Conservation (phyloP, 2,113 vertebrate species). For the Choloepus hoffmanni region DNA sequence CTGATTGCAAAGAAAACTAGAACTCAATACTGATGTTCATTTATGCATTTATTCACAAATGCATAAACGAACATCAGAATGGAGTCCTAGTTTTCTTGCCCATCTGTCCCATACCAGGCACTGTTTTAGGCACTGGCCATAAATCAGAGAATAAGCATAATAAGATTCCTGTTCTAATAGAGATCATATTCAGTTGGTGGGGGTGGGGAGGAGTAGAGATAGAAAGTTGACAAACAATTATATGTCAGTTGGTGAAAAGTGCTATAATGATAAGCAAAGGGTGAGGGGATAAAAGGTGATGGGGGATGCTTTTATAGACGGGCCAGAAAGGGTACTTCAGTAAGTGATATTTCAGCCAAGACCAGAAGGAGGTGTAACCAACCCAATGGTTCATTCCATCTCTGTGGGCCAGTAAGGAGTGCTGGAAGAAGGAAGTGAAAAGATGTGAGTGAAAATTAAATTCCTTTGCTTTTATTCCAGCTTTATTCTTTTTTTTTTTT, state of each 20-base stretch:
- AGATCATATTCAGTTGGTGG: background rate
- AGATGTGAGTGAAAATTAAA: background rate
- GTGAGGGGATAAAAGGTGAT: background rate
- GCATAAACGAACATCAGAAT: too few species aligned
- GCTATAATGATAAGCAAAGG: background rate
- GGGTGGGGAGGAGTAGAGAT: background rate
- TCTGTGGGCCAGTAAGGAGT: rapidly evolving
- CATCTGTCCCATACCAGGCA: background rate
- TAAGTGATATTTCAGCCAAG: background rate
- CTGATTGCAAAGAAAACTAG: background rate
- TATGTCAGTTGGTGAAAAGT: background rate
- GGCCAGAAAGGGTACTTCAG: background rate
- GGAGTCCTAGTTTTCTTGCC: background rate
- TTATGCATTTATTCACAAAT: background rate
- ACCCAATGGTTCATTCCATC: background rate
- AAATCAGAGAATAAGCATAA: background rate
- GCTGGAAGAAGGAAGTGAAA: background rate
- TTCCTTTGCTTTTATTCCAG: background rate
- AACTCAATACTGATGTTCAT: background rate
- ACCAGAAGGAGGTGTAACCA: background rate
- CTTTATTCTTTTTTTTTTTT: background rate
- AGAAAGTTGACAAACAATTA: background rate
- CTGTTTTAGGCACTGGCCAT: background rate
- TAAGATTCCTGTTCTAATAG: background rate
- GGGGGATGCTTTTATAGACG: too few species aligned